Base-by-base conservation (phyloP, 2,797 vertebrate genomes). In the Lithobates sylvaticus region DNA sequence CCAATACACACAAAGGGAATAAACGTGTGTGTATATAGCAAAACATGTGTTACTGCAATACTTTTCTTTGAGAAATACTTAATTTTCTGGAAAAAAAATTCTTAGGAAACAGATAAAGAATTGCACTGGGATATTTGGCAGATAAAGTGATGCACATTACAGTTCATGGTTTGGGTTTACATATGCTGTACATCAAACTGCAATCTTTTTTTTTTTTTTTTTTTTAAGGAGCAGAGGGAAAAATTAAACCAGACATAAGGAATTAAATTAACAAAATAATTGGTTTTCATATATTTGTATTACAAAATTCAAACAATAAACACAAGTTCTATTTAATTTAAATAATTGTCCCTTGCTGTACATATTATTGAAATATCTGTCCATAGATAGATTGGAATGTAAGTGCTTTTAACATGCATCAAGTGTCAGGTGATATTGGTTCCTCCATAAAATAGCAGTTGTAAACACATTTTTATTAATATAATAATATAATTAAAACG, bases 281-380 rank as follows among this genome's bases (percentile, higher is more conserved):
- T 79, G 26, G 9, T 79, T 69, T 69, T 79, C 5, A 29, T 32
- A 10, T 32, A 34, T 75, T 83, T 83, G n/a, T 83, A 83, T 83
- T 76, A 67, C 15, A 83, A 83, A 83, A 83, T 61, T 7, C 10
- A 67, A 65, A 74, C 80, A 65, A n/a, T 64, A 3, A 47, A 76
- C 54, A 50, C 61, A 26, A 81, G 68, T 36, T 47, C 18, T 10
- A 21, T 83, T 64, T 65, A 69, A 75, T 83, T 32, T 83, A 83
- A 83, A 83, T 83, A 83, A 65, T 16, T 9, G 12, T 75, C 6
- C 3, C 18, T 23, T n/a, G 42, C 18, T 76, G 65, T 83, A 76
- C 39, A 36, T 47, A 47, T 67, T 26, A 75, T 47, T 47, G 67
- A 67, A 50, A 65, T 42, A 50, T 65, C 26, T 32, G 44, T 5